Conservation (phyloP, 2,113 vertebrate genomes). For the Hystrix cristata region DNA sequence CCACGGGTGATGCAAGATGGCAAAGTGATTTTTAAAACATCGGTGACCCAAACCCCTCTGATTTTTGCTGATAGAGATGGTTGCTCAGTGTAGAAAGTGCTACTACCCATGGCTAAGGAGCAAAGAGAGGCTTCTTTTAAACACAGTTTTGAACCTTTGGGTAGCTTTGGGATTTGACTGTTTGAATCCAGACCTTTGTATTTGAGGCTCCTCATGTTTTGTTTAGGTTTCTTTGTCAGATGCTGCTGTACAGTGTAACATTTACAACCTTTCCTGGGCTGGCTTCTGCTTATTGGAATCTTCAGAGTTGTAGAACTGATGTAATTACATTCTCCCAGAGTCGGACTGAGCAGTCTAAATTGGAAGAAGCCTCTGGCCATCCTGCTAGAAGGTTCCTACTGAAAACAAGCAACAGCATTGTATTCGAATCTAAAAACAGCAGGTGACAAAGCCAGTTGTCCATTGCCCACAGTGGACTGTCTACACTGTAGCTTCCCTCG, state of each 20-base stretch:
- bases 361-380: constrained; percentile 36
- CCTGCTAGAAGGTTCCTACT: constrained; percentile 4
- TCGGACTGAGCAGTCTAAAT: neutral
- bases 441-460: neutral
- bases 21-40: neutral
- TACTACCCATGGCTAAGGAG: neutral
- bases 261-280: constrained; percentile 25
- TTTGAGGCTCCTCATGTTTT: constrained; percentile 15
- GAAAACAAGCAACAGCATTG: neutral
- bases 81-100: neutral
- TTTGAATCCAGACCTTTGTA: neutral
- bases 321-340: constrained; percentile 33
- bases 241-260: neutral
- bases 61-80: neutral
- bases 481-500: neutral
- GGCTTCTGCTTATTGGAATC: constrained; percentile 20
- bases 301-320: constrained; percentile 30
- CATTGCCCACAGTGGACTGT: neutral
- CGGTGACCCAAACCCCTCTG: neutral
- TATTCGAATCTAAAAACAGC: neutral
- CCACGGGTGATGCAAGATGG: neutral
- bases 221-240: neutral
- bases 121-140: neutral
- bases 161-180: neutral
- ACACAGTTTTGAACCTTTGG: neutral